Conservation (phyloP, 2,113 vertebrate genomes). For the Tauraco erythrolophus region DNA sequence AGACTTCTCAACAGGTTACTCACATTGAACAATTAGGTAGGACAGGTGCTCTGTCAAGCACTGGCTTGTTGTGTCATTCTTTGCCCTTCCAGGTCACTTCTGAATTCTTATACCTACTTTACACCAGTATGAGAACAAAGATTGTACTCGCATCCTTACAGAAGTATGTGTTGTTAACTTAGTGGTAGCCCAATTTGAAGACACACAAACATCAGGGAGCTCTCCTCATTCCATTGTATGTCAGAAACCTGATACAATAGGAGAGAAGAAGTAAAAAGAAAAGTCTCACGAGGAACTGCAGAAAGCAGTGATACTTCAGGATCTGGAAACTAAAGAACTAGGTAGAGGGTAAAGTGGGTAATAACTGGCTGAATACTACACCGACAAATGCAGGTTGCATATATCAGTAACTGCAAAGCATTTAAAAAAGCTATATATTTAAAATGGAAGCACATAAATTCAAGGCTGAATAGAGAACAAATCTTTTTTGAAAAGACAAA, state of each 20-base stretch:
- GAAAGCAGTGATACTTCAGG: not conserved
- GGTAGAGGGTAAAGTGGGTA: not conserved
- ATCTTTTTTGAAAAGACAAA: not conserved
- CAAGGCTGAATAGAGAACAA: not conserved
- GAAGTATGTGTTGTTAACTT: not conserved
- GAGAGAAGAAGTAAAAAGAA: not conserved
- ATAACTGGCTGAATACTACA: not conserved
- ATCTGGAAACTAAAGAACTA: not conserved
- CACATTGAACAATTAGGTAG: fast-evolving
- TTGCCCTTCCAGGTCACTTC: not conserved
- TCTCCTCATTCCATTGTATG: not conserved
- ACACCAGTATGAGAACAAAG: not conserved
- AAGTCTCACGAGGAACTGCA: not conserved
- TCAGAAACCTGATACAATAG: not conserved
- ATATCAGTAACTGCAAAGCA: not conserved
- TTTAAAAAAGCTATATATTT: not conserved
- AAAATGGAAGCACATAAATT: not conserved
- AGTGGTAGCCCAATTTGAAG: not conserved
- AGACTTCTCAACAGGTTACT: not conserved
- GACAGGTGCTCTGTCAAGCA: not conserved
- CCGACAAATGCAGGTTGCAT: not conserved
- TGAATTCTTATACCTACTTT: not conserved
- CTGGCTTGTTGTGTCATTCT: not conserved
- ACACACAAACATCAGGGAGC: not conserved
- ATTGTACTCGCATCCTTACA: not conserved